Evolutionary conservation across 2,113 vertebrate genomes (phyloP).

Genomic region (Peucedramus taeniatus): DNA sequence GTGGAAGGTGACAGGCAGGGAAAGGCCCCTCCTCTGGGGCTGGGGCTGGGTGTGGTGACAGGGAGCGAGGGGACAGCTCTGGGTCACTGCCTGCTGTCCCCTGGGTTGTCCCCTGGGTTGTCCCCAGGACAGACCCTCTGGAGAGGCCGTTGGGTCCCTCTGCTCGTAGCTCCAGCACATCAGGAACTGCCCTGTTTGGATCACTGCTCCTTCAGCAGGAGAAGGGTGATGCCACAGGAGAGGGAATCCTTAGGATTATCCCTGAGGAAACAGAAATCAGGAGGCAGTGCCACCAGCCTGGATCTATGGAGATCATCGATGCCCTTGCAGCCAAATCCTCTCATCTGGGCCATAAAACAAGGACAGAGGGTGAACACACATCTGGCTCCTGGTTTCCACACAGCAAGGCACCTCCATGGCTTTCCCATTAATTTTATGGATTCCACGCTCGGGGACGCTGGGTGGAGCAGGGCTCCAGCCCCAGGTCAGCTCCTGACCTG

Average conservation of each 20-base stretch:
- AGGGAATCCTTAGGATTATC: fast-evolving
- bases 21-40: neutral
- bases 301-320: fast-evolving
- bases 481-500: fast-evolving
- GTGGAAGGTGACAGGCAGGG: neutral
- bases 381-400: neutral
- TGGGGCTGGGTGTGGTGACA: neutral
- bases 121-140: neutral
- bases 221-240: fast-evolving
- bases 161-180: fast-evolving
- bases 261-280: neutral
- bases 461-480: neutral
- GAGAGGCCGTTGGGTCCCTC: neutral
- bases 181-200: fast-evolving
- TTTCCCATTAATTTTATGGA: fast-evolving
- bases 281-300: neutral
- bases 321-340: neutral
- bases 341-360: fast-evolving
- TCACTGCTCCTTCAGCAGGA: fast-evolving
- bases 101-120: fast-evolving
- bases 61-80: fast-evolving
- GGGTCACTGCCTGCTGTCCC: neutral
- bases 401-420: fast-evolving
- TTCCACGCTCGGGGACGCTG: fast-evolving
- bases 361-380: neutral